These are phyloP conservation scores for Pseudochirops corinnae DNA, from an alignment of 2,797 vertebrate genomes.

Conservation along the genomic window DNA sequence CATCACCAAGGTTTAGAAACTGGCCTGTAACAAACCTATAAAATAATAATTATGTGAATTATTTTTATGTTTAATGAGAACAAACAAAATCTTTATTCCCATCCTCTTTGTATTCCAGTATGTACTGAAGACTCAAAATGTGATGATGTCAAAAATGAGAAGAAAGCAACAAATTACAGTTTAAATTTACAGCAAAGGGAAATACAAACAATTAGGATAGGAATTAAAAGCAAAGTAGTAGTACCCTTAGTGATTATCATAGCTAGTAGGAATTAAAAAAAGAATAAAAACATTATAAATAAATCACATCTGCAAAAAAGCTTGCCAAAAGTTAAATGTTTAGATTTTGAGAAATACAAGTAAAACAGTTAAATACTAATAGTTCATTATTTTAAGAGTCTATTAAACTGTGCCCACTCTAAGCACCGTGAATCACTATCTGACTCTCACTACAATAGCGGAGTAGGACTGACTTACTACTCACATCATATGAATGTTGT, in stretches of 20 bases:
- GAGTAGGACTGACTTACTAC: not conserved
- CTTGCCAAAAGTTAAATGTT: constrained; percentile 79
- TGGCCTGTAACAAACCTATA: not conserved
- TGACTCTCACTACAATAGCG: constrained; percentile 68
- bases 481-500: not conserved
- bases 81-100: constrained; percentile 15
- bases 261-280: constrained; percentile 75
- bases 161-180: constrained; percentile 71
- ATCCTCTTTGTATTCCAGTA: constrained; percentile 36
- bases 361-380: constrained; percentile 80
- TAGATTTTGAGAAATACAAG: constrained; percentile 78
- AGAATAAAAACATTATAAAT: constrained; percentile 70
- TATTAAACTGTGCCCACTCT: constrained; percentile 78
- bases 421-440: constrained; percentile 77
- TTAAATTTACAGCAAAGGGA: constrained; percentile 72
- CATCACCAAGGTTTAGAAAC: not conserved
- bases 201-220: constrained; percentile 75
- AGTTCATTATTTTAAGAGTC: constrained; percentile 81
- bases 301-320: constrained; percentile 77
- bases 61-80: constrained; percentile 24
- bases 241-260: constrained; percentile 59
- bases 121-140: constrained; percentile 53
- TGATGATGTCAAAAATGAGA: constrained; percentile 70
- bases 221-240: constrained; percentile 54
- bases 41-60: not conserved